Evolutionary conservation across 2,113 vertebrate genomes (phyloP).

Genomic region (Erinaceus europaeus): DNA sequence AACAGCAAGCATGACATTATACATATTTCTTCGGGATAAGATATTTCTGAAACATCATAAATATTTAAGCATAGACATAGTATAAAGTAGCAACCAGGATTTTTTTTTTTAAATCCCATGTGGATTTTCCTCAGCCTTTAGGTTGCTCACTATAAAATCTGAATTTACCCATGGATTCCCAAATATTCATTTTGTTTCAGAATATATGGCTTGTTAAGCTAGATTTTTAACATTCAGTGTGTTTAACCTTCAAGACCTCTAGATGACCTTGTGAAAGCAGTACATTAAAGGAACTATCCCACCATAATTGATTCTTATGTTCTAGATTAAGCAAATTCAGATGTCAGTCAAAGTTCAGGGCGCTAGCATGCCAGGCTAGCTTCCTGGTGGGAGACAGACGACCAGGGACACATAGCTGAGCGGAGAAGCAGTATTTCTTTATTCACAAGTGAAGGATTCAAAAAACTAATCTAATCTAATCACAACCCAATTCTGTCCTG

Average conservation of each 20-base stretch:
- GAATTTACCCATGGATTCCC: neutral
- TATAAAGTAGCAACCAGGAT: neutral
- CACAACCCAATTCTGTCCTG: no score
- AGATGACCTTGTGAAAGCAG: neutral
- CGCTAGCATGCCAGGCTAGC: no score
- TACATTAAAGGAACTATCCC: neutral
- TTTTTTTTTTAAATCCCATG: constrained; percentile 11
- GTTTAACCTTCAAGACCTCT: neutral
- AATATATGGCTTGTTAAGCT: neutral
- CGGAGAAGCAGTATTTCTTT: no score
- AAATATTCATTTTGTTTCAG: constrained; percentile 5
- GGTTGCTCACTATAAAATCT: neutral
- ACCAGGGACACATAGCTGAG: no score
- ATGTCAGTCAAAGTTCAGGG: no score
- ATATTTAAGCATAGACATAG: constrained; percentile 32
- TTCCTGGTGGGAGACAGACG: no score
- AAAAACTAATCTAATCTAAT: no score
- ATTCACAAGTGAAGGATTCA: no score
- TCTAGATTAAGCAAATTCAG: neutral
- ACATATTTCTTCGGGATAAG: constrained; percentile 45
- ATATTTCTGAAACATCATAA: constrained; percentile 31
- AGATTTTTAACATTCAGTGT: constrained; percentile 23
- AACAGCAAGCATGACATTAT: constrained; percentile 6
- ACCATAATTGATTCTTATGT: neutral
- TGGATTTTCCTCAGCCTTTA: constrained; percentile 2